Percentiles rank a stretch among this genome's conserved stretches.
phyloP scores from a whole-genome alignment of 2,113 vertebrate genomes.

The Hystrix brachyura region DNA sequence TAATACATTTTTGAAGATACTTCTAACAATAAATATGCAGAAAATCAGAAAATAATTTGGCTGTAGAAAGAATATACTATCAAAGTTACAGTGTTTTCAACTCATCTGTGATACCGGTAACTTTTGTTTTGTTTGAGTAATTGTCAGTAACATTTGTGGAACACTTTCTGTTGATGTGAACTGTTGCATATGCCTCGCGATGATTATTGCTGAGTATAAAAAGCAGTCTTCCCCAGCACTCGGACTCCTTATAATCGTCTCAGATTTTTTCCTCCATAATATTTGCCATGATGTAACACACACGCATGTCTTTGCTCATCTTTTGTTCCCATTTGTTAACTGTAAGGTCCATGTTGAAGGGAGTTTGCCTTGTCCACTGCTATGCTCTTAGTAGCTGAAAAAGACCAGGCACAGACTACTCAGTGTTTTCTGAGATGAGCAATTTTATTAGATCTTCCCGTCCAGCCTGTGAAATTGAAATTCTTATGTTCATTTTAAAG shows the following conservation, averaged over 20 bases:
- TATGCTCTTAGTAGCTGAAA: neutral
- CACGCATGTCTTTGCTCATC: neutral
- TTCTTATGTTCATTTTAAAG: neutral
- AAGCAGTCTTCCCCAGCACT: neutral
- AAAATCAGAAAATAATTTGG: neutral
- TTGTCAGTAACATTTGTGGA: neutral
- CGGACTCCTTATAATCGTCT: neutral
- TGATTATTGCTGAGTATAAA: too few species aligned
- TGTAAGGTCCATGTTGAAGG: neutral
- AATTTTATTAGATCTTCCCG: neutral
- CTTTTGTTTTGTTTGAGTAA: slow-evolving; percentile 4
- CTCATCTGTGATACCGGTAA: neutral
- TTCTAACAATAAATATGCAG: neutral
- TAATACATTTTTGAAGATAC: neutral
- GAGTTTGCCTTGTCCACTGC: neutral
- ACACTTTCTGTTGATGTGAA: neutral
- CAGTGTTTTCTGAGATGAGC: neutral
- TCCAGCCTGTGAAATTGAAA: neutral
- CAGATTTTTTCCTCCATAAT: neutral
- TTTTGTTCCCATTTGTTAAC: neutral
- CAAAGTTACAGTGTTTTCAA: neutral
- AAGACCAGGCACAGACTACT: neutral
- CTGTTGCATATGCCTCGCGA: neutral
- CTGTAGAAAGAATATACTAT: neutral
- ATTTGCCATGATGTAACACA: neutral